Base-by-base conservation (phyloP, 1,140 invertebrate species). In the Pentalonia nigronervosa region DNA sequence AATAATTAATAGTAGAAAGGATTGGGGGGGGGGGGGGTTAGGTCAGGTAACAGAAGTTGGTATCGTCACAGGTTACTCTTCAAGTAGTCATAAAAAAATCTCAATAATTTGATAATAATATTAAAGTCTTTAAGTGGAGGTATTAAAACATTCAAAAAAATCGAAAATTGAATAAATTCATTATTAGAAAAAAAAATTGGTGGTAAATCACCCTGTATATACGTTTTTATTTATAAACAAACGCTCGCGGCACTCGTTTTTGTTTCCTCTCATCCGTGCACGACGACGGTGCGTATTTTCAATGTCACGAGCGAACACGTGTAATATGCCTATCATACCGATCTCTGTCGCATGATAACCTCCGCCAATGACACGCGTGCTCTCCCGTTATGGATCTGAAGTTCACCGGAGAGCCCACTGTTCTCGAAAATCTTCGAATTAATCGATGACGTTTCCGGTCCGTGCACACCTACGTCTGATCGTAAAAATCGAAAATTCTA, bases 361-460 rank as follows among this genome's bases (percentile, higher is more conserved):
- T 67, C 60, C 60, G 60, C 60, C 60, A 67, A 67, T 67, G 25
- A 67, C 60, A 67, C 30, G 9, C 23, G 2, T 8, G 83, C 4
- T 45, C 83, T 41, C 83, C 83, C 83, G 83, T 84, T 84, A 84
- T 41, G 83, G 83, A 45, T 30, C 14, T 67, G 60, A 67, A 67
- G 30, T 67, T 67, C 60, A 11, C 60, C 30, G 60, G 60, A 8
- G 30, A n/a, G 60, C 60, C 60, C 30, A 30, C 25, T 14, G 60
- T 67, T 67, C 60, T 67, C 60, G 60, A 67, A 67, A 67, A 67
- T 67, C 9, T n/a, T 67, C 60, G 60, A 67, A 11, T 67, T n/a
- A 67, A 67, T 67, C 60, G 60, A 67, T 67, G 25, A 67, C 30
- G 30, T 67, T 67, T 67, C 60, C 60, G 60, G 60, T 67, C 30